phyloP scores from a whole-genome alignment of 2,797 vertebrate genomes.

The Bovichtus variegatus region DNA sequence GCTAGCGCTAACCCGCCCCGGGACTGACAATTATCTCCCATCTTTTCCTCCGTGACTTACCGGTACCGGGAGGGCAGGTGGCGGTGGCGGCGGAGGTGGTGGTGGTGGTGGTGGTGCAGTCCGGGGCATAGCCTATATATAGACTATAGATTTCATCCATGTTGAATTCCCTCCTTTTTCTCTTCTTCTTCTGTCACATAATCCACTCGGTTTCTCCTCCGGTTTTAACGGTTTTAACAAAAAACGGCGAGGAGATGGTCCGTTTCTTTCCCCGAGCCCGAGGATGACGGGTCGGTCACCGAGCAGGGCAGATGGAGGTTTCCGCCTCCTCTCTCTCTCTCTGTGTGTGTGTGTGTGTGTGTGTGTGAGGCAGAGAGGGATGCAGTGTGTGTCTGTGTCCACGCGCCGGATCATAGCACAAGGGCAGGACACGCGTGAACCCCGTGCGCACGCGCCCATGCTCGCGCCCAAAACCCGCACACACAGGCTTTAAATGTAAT shows the following conservation, averaged over 20 bases:
- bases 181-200: neutral
- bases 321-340: conserved; percentile 48
- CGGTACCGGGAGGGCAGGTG: conserved; percentile 72
- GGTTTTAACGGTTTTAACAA: neutral
- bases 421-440: conserved; percentile 63
- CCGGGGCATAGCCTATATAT: conserved; percentile 76
- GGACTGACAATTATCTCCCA: neutral
- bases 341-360: conserved; percentile 15
- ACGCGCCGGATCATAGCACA: conserved; percentile 56
- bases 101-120: conserved; percentile 69
- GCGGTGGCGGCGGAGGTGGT: conserved; percentile 20
- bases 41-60: conserved; percentile 69
- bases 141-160: conserved; percentile 50
- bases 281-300: conserved; percentile 82
- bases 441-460: conserved; percentile 40
- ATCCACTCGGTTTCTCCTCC: neutral
- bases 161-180: neutral
- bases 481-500: neutral
- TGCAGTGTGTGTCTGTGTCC: conserved; percentile 32
- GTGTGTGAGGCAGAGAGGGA: conserved; percentile 6
- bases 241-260: conserved; percentile 31
- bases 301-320: conserved; percentile 80
- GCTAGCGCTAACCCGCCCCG: conserved; percentile 9
- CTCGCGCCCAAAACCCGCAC: neutral
- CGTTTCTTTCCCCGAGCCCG: conserved; percentile 58